Evolutionary conservation across 1,140 invertebrate species (phyloP).

Genomic region (Drosophila melanogaster): DNA sequence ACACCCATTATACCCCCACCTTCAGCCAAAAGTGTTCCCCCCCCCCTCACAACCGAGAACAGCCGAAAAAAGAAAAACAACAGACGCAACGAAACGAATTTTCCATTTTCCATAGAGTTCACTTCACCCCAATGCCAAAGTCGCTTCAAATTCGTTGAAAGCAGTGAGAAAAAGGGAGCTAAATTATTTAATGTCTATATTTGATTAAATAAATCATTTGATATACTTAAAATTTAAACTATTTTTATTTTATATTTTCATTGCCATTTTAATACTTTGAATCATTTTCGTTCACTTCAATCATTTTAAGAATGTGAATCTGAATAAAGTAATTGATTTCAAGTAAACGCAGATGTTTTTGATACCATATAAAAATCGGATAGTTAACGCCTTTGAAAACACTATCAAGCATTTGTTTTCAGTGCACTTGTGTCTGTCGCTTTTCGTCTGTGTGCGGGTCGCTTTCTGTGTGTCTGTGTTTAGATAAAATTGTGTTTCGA

Average conservation of each 20-base stretch:
- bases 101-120: constrained; percentile 57
- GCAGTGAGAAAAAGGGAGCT: constrained; percentile 12
- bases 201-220: no score
- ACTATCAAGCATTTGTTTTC: constrained; percentile 4
- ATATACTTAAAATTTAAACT: no score
- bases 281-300: no score
- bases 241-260: no score
- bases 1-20: constrained; percentile 42
- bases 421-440: constrained; percentile 37
- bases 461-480: constrained; percentile 66
- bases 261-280: no score
- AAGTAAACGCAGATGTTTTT: neutral
- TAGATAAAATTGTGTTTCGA: constrained; percentile 85
- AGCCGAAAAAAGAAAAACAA: constrained; percentile 46
- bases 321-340: no score
- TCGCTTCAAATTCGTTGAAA: constrained; percentile 44
- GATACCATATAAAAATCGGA: neutral
- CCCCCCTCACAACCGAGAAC: neutral
- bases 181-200: no score
- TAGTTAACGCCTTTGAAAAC: no score
- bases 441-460: constrained; percentile 19
- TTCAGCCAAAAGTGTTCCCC: neutral
- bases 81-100: constrained; percentile 56
- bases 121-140: constrained; percentile 48
- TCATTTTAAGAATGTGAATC: no score